Conservation (phyloP, 2,888 invertebrate species). For the Acholoe squamosa region DNA sequence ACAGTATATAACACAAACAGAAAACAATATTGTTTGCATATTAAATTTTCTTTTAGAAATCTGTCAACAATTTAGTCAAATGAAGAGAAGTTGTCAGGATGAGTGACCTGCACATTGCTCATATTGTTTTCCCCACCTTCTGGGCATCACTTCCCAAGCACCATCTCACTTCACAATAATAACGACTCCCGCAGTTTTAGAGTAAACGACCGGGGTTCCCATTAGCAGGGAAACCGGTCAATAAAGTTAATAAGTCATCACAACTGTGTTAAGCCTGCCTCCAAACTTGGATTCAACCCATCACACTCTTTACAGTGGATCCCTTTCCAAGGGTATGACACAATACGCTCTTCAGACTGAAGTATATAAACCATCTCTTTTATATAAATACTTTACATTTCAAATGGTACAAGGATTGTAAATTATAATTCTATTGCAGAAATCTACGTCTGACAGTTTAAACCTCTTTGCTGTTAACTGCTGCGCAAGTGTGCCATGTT, state of each 20-base stretch:
- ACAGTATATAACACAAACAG: too few species aligned
- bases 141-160: conserved; percentile 17
- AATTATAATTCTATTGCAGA: conserved; percentile 31
- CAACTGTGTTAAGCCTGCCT: conserved; percentile 12
- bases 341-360: background rate
- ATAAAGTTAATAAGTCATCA: background rate
- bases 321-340: conserved; percentile 19
- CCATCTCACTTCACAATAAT: background rate
- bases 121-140: conserved; percentile 1
- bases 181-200: background rate
- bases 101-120: conserved; percentile 6
- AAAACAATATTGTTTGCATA: too few species aligned
- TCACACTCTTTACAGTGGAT: background rate
- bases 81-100: background rate
- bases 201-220: background rate
- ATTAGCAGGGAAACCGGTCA: too few species aligned
- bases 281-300: background rate
- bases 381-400: conserved; percentile 56
- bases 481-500: too few species aligned
- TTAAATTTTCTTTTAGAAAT: too few species aligned
- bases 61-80: too few species aligned
- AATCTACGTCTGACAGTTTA: background rate
- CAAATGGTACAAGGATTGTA: conserved; percentile 39
- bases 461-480: background rate
- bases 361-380: conserved; percentile 46